Base-by-base conservation (phyloP, 2,113 vertebrate genomes). In the Sturnira hondurensis region DNA sequence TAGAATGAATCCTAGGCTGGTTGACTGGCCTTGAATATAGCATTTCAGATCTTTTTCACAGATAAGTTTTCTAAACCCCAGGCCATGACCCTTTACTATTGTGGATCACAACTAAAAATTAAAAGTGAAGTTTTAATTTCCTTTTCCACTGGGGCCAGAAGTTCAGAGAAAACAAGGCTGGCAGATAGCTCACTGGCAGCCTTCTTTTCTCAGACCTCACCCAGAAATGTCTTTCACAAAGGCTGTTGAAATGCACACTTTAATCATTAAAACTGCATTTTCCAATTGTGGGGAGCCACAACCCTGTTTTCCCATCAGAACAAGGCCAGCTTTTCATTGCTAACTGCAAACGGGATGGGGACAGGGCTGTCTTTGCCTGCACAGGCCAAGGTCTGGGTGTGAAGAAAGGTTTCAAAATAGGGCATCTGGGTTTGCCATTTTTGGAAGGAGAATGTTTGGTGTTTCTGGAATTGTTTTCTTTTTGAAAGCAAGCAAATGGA, bases 71-170 rank as follows among this genome's bases (percentile, higher is more conserved):
- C 96, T 94, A 95, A 95, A 87, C 8, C 89, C 86, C 5, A 4
- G 82, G 80, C 94, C 65, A 7, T 67, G 97, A 98, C 88, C 97
- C 58, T 67, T 45, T 50, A 65, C 80, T 94, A 90, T 93, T 95
- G 73, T 78, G 94, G 95, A 93, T 97, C 96, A 96, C 31, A 92
- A 83, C 41, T 97, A 76, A 98, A 92, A 81, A 96, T 97, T 96
- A 87, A 6, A 47, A 92, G 85, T 36, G 93, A 97, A 95, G 63
- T 54, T 95, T 95, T 87, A 93, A 97, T 97, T 97, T 98, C 97
- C 97, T 97, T 97, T 98, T 63, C 88, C 96, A 87, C 52, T 31
- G 13, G 78, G 84, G 50, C 77, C 95, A 85, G 67, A 31, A 85
- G 85, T 93, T 56, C 73, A 97, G 92, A n/a, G 92, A 68, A 97